These are phyloP conservation scores for Actinernus sp. DNA, from an alignment of 92 coral and sea anemone species.

Conservation along the genomic window DNA sequence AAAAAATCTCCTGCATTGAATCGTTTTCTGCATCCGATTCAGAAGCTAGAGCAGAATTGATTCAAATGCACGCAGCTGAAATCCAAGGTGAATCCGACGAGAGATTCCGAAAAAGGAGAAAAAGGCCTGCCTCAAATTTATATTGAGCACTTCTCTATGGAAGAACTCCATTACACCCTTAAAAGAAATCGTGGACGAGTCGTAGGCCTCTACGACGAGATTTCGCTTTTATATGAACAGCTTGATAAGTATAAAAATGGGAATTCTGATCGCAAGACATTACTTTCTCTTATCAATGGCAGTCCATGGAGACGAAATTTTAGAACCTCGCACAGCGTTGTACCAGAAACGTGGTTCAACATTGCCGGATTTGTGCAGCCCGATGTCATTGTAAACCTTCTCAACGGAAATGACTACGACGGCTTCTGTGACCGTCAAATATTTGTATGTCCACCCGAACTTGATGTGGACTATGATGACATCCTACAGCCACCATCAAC, in stretches of 20 bases:
- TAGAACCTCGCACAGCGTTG: slow-evolving; percentile 58
- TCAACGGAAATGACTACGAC: slow-evolving; percentile 61
- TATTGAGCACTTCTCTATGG: slow-evolving; percentile 64
- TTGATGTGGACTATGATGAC: slow-evolving; percentile 61
- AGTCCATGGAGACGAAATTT: slow-evolving; percentile 44
- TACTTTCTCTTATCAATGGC: slow-evolving; percentile 50
- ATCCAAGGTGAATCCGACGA: slow-evolving; percentile 1
- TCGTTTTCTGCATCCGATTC: slow-evolving; percentile 47
- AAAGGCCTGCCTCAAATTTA: slow-evolving; percentile 36
- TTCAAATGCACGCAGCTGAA: no score
- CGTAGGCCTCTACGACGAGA: slow-evolving; percentile 71
- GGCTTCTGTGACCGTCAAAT: slow-evolving; percentile 57
- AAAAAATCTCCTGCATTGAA: slow-evolving; percentile 65
- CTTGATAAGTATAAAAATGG: slow-evolving; percentile 67
- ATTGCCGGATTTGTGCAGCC: slow-evolving; percentile 74
- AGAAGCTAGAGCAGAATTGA: slow-evolving; percentile 18
- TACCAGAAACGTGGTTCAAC: slow-evolving; percentile 46
- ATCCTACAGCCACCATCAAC: no score
- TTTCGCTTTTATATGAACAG: slow-evolving; percentile 60
- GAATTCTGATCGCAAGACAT: slow-evolving; percentile 55
- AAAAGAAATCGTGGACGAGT: slow-evolving; percentile 60
- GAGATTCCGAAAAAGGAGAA: slow-evolving; percentile 12
- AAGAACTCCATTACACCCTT: slow-evolving; percentile 50
- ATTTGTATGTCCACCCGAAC: slow-evolving; percentile 61
- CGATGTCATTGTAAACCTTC: slow-evolving; percentile 43